Evolutionary conservation across 2,113 vertebrate genomes (phyloP).

Genomic region (Ptychochromis oligacanthus): DNA sequence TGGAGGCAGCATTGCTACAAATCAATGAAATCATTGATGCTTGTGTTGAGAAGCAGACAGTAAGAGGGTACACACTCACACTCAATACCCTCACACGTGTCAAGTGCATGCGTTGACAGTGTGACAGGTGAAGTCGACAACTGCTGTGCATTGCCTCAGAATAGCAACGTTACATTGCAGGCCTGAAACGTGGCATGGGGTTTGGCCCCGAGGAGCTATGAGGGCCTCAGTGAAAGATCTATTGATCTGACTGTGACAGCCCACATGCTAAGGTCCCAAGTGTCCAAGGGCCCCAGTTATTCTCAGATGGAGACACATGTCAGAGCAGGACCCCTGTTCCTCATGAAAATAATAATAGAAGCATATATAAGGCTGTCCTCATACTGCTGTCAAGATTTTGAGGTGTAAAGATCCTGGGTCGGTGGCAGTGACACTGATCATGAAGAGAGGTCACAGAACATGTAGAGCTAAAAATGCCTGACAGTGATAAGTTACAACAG

Average conservation of each 20-base stretch:
- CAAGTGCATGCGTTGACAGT: conserved; percentile 34
- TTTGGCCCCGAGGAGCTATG: conserved; percentile 12
- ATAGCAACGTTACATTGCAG: conserved; percentile 51
- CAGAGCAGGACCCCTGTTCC: conserved; percentile 8
- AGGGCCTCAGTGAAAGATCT: conserved; percentile 39
- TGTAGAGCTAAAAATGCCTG: conserved; percentile 6
- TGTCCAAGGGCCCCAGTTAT: conserved; percentile 46
- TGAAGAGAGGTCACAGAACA: neutral
- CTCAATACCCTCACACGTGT: conserved; percentile 24
- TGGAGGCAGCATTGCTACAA: neutral
- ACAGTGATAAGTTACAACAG: neutral
- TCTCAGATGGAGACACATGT: conserved; percentile 51
- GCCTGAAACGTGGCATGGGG: conserved; percentile 9
- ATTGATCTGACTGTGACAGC: conserved; percentile 61
- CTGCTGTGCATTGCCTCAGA: conserved; percentile 70
- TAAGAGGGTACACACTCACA: conserved; percentile 1
- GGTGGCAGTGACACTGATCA: neutral
- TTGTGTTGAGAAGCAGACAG: conserved; percentile 11
- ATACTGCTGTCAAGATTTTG: neutral
- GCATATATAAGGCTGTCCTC: conserved; percentile 6
- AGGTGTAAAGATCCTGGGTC: conserved; percentile 29
- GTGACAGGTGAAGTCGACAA: conserved; percentile 64
- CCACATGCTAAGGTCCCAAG: conserved; percentile 51
- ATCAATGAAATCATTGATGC: conserved; percentile 14
- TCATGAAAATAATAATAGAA: conserved; percentile 57